A percentile compares a stretch with the other conserved stretches of the same genome.
These are phyloP conservation scores for Carassius gibelio DNA, from an alignment of 2,113 vertebrate genomes.

Conservation along the genomic window DNA sequence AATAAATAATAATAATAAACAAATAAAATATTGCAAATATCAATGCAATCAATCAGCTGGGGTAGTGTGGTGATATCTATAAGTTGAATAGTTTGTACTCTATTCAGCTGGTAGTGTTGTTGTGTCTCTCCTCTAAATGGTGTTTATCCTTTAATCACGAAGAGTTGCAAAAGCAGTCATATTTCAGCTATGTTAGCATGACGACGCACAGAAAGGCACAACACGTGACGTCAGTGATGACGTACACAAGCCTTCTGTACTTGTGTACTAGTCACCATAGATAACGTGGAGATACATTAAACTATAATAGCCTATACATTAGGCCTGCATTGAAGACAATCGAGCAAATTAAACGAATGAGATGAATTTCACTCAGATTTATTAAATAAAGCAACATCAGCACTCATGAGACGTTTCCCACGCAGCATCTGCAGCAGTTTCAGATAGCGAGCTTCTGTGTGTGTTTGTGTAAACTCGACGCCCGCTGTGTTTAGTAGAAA, in stretches of 20 bases:
- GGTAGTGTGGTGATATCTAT: no score
- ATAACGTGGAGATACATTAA: not conserved
- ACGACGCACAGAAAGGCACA: not conserved
- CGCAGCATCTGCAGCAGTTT: not conserved
- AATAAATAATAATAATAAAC: no score
- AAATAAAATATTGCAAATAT: no score
- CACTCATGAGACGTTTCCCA: not conserved
- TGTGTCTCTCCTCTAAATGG: no score
- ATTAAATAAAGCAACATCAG: no score
- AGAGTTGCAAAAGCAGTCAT: not conserved
- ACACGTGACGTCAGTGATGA: not conserved
- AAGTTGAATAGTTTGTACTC: not conserved
- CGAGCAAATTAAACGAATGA: not conserved
- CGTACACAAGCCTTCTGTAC: not conserved
- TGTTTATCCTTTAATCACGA: not conserved
- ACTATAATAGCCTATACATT: no score
- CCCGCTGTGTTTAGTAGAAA: not conserved
- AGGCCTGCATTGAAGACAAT: not conserved
- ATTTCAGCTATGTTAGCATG: not conserved
- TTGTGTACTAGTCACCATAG: not conserved
- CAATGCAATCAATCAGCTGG: no score
- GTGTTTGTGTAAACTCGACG: no score
- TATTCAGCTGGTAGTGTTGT: no score
- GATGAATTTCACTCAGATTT: no score
- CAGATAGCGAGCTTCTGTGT: no score